These are phyloP conservation scores for Pangasianodon hypophthalmus DNA, from an alignment of 2,113 vertebrate species.

Conservation along the genomic window DNA sequence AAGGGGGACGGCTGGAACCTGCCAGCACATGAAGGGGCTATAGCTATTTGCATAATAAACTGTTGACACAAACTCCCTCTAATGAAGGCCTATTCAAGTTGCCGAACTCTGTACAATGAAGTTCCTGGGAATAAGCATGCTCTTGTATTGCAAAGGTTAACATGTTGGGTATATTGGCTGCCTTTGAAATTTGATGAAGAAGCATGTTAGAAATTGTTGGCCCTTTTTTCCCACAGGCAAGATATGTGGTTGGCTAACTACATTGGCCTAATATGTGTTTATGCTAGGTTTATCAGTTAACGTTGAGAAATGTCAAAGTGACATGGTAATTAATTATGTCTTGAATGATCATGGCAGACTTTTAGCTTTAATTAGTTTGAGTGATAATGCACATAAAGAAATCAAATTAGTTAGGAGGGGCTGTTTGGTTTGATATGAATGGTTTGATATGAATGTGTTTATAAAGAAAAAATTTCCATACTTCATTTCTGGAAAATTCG, in stretches of 20 bases:
- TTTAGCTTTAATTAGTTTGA: conserved; percentile 45
- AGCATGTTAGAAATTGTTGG: conserved; percentile 9
- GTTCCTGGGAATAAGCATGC: conserved; percentile 68
- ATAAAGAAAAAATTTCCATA: conserved; percentile 67
- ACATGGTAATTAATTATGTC: background rate
- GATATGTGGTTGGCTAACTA: background rate
- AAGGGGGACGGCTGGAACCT: conserved; percentile 65
- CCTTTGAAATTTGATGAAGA: conserved; percentile 3
- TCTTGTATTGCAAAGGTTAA: conserved; percentile 67
- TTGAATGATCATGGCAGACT: conserved; percentile 43
- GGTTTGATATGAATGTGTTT: conserved; percentile 46
- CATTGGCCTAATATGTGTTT: background rate
- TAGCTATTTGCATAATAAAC: conserved; percentile 78
- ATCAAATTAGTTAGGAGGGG: conserved; percentile 57
- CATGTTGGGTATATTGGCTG: conserved; percentile 49
- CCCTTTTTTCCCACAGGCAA: conserved; percentile 2
- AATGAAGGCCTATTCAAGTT: conserved; percentile 75
- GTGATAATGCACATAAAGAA: conserved; percentile 50
- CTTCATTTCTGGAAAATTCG: conserved; percentile 28
- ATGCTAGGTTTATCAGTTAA: background rate
- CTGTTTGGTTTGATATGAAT: conserved; percentile 57
- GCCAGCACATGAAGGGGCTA: conserved; percentile 61
- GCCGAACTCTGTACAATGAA: conserved; percentile 67
- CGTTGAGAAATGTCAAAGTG: background rate
- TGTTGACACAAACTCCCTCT: conserved; percentile 76